Evolutionary conservation across 2,113 vertebrate genomes (phyloP).

Genomic region (Polyodon spathula): DNA sequence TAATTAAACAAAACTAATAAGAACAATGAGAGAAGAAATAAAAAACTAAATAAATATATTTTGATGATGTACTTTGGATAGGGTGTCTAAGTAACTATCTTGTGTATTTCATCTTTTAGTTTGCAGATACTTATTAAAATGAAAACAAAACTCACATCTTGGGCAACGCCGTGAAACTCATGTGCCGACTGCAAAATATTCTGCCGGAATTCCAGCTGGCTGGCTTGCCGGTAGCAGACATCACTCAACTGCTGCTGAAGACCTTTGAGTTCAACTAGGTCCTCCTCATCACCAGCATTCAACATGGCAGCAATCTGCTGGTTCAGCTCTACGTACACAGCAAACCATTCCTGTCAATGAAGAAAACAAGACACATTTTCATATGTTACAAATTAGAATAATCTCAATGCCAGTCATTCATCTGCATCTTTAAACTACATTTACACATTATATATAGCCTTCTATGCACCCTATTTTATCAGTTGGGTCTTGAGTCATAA

Average conservation of each 20-base stretch:
- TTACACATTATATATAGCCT: too few species aligned
- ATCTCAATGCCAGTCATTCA: too few species aligned
- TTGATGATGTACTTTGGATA: too few species aligned
- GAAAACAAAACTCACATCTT: conserved; percentile 71
- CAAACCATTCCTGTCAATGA: conserved; percentile 87
- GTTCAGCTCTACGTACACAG: conserved; percentile 95
- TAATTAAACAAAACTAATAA: too few species aligned
- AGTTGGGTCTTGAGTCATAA: too few species aligned
- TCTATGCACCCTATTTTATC: too few species aligned
- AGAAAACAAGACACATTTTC: background rate
- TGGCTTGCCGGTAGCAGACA: conserved; percentile 92
- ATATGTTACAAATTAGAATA: background rate
- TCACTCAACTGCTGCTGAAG: conserved; percentile 96
- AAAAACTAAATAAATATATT: too few species aligned
- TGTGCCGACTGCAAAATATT: conserved; percentile 88
- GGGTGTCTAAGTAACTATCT: too few species aligned
- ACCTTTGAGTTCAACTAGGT: conserved; percentile 80
- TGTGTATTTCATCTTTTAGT: background rate
- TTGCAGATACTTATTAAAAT: background rate
- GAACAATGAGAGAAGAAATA: too few species aligned
- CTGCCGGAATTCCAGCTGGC: conserved; percentile 89
- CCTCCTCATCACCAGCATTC: conserved; percentile 85
- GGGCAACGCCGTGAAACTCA: conserved; percentile 84
- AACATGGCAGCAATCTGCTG: conserved; percentile 92
- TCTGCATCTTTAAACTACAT: too few species aligned